Evolutionary conservation across 1,140 invertebrate genomes (phyloP).

Genomic region (Mizuhopecten yessoensis): DNA sequence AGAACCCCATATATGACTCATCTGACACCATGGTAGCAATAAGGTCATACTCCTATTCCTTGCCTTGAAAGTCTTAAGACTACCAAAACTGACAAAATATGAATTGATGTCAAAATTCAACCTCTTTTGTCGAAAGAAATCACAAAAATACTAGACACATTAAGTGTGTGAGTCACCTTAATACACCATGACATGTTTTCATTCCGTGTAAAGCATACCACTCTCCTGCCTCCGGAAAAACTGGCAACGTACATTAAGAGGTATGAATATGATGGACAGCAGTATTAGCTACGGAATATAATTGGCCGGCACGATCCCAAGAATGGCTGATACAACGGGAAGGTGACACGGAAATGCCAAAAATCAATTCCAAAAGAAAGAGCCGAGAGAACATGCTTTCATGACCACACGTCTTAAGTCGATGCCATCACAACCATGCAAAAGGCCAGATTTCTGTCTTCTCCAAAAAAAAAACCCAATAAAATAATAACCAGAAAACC

Average conservation of each 20-base stretch:
- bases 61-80: neutral
- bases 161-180: neutral
- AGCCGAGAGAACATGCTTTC: neutral
- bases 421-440: neutral
- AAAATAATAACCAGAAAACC: no score
- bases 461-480: no score
- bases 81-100: neutral
- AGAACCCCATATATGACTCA: neutral
- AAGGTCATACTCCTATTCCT: neutral
- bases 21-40: neutral
- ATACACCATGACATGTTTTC: neutral
- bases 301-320: neutral
- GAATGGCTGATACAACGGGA: neutral
- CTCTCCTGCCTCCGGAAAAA: neutral
- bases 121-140: neutral
- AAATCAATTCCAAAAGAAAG: neutral
- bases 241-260: neutral
- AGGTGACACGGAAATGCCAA: neutral
- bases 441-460: neutral
- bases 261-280: neutral
- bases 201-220: neutral
- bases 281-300: neutral
- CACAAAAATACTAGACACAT: constrained; percentile 18
- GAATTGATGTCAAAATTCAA: neutral
- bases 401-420: neutral